Conservation (phyloP, 2,888 invertebrate species). For the Drosophila merina region DNA sequence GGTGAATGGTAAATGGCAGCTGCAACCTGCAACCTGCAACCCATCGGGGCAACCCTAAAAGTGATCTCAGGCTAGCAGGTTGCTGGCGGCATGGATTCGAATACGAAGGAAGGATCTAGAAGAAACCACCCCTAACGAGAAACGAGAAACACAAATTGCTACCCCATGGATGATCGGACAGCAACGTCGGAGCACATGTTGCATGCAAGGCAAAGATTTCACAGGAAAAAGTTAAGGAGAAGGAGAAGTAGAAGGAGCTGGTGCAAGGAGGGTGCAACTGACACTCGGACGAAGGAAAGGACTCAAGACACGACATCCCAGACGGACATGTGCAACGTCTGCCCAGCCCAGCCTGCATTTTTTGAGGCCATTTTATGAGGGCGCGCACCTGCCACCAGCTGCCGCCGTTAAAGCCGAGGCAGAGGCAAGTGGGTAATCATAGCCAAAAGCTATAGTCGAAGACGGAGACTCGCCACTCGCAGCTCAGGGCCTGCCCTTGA, state of each 20-base stretch:
- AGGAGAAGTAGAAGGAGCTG: conserved; percentile 29
- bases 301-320: conserved; percentile 16
- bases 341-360: conserved; percentile 57
- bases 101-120: conserved; percentile 12
- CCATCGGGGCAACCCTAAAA: conserved; percentile 58
- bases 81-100: conserved; percentile 20
- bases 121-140: conserved; percentile 69
- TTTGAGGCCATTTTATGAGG: conserved; percentile 65
- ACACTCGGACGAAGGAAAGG: conserved; percentile 55
- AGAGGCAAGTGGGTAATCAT: conserved; percentile 57
- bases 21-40: conserved; percentile 74
- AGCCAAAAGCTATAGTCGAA: conserved; percentile 71
- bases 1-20: conserved; percentile 51
- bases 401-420: conserved; percentile 43
- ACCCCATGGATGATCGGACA: conserved; percentile 57
- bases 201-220: conserved; percentile 71
- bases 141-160: conserved; percentile 56
- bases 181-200: conserved; percentile 64
- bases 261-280: conserved; percentile 54
- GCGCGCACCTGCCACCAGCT: conserved; percentile 79
- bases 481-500: conserved; percentile 67
- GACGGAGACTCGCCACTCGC: conserved; percentile 4
- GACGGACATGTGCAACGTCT: conserved; percentile 44
- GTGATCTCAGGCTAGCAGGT: conserved; percentile 45
- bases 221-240: conserved; percentile 46